Conservation (phyloP, 2,113 vertebrate species). For the Leptodactylus fuscus region DNA sequence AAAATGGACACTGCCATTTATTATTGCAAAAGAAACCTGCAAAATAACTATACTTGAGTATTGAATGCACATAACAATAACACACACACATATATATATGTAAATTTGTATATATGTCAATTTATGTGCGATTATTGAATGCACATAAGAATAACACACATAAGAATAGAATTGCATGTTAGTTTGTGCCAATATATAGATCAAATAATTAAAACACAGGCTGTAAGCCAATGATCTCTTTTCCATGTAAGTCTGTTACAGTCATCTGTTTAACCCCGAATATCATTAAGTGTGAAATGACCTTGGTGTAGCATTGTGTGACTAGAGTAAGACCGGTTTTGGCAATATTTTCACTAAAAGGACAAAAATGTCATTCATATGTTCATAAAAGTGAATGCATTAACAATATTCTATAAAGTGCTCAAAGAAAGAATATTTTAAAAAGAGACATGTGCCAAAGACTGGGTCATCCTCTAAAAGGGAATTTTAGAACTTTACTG, state of each 20-base stretch:
- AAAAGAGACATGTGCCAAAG: slow-evolving; percentile 21
- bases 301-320: slow-evolving; percentile 15
- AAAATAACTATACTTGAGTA: too few species aligned
- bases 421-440: slow-evolving; percentile 39
- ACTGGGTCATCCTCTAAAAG: slow-evolving; percentile 15
- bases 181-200: too few species aligned
- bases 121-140: too few species aligned
- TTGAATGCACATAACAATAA: too few species aligned
- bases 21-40: too few species aligned
- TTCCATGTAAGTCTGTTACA: not conserved
- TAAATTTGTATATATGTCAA: too few species aligned
- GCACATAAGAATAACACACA: too few species aligned
- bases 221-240: too few species aligned
- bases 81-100: too few species aligned
- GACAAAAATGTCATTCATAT: slow-evolving; percentile 41
- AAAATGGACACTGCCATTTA: too few species aligned
- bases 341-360: slow-evolving; percentile 24
- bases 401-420: slow-evolving; percentile 42
- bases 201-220: too few species aligned
- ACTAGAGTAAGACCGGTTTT: not conserved
- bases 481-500: slow-evolving; percentile 7
- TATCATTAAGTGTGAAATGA: slow-evolving; percentile 13
- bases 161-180: too few species aligned
- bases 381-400: slow-evolving; percentile 25
- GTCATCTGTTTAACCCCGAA: not conserved